These are phyloP conservation scores for Halcyon chelicuti DNA, from an alignment of 2,797 vertebrate genomes.

Conservation along the genomic window DNA sequence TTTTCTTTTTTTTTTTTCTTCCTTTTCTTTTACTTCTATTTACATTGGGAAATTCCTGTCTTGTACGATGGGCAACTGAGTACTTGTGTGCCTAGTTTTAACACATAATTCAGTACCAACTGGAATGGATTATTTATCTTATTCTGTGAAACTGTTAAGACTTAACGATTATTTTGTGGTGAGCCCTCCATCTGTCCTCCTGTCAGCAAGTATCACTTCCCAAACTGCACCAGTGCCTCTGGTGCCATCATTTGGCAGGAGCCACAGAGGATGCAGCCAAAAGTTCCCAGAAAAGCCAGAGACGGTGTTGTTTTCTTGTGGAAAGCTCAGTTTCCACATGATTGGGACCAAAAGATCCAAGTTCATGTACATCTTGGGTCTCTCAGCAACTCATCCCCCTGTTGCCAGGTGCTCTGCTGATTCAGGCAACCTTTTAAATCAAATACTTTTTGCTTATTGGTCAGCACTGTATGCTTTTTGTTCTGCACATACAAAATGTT, in stretches of 20 bases:
- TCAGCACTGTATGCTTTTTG: constrained; percentile 53
- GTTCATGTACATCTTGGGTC: constrained; percentile 52
- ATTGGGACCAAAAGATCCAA: constrained; percentile 65
- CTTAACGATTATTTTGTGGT: not conserved
- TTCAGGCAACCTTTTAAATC: constrained; percentile 74
- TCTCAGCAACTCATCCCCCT: constrained; percentile 72
- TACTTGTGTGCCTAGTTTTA: not conserved
- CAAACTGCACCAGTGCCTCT: not conserved
- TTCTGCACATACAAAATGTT: constrained; percentile 43
- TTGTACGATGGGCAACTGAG: not conserved
- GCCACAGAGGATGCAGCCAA: not conserved
- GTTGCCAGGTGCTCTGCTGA: constrained; percentile 72
- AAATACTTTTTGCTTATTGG: constrained; percentile 51
- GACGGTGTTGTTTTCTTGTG: constrained; percentile 1
- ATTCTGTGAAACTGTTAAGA: not conserved
- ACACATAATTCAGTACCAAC: not conserved
- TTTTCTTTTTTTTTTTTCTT: not conserved
- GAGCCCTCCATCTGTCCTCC: not conserved
- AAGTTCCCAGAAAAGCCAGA: constrained; percentile 28
- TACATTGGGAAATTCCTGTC: not conserved
- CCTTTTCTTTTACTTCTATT: not conserved
- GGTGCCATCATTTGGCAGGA: constrained; percentile 36
- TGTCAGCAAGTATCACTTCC: not conserved
- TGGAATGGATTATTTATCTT: not conserved
- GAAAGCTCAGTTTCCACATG: constrained; percentile 43